Base-by-base conservation (phyloP, 1,140 invertebrate species). In the Drosophila willistoni region DNA sequence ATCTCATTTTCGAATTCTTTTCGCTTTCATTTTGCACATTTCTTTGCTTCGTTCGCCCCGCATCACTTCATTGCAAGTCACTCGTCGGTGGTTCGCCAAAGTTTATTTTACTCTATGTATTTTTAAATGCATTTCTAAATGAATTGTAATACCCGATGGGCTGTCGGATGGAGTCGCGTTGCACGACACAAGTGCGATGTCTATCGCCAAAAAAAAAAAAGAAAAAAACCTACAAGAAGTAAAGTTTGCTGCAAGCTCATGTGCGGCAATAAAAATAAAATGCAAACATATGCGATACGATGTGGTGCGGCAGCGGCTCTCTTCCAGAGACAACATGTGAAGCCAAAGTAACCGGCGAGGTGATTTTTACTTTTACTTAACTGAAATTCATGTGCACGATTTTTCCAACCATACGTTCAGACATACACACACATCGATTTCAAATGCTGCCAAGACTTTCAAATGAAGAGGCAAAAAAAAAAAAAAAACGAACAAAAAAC, bases 101-200 rank as follows among this genome's bases (percentile, higher is more conserved):
- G 14, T 62, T 29, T n/a, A n/a, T 51, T 55, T 14, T 64, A 56
- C 44, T 80, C 83, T 84, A 89, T 89, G 84, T 84, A 89, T 87
- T 87, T 87, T 87, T 79, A 89, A 87, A 83, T 87, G 80, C 85
- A 89, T 89, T 87, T 84, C 80, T 84, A 87, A 87, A 87, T 89
- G 83, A 87, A 89, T 87, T 87, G 83, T 87, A 87, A 87, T 89
- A 89, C 73, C 44, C 73, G 73, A 68, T 68, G 66, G 42, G 66
- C 51, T 17, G 70, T 72, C 60, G 59, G 14, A 71, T 44, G 51
- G 63, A 70, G 72, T 64, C 73, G 73, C 29, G 34, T 73, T 63
- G 77, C 83, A 86, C 83, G 83, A 86, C 77, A 80, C 83, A 69
- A 65, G 80, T 82, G 82, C 83, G 74, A 77, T 87, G 85, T 83